phyloP scores from a whole-genome alignment of 92 coral and sea anemone species.

The Paramuricea clavata region DNA sequence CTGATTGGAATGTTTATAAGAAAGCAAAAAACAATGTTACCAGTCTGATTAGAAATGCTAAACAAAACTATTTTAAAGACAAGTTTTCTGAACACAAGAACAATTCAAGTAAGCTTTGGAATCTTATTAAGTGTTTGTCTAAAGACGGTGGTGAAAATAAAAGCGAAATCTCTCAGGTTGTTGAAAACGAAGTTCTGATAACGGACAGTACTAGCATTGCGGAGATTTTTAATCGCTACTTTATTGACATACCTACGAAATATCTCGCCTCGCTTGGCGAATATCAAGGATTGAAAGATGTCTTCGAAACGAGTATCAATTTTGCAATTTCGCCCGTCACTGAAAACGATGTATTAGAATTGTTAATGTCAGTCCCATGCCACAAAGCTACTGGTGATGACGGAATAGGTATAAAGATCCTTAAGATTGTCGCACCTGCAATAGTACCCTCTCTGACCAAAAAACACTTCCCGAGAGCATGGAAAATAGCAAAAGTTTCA shows the following conservation, averaged over 20 bases:
- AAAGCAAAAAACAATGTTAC: slow-evolving; percentile 55
- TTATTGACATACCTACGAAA: background rate
- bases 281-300: background rate
- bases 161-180: slow-evolving; percentile 11
- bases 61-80: background rate
- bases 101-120: slow-evolving; percentile 71
- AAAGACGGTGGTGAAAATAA: slow-evolving; percentile 10
- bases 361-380: background rate
- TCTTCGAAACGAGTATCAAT: background rate
- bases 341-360: slow-evolving; percentile 26
- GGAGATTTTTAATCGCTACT: background rate
- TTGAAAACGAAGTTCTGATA: slow-evolving; percentile 21
- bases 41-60: slow-evolving; percentile 55
- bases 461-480: background rate
- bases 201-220: slow-evolving; percentile 32
- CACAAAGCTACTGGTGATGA: slow-evolving; percentile 2
- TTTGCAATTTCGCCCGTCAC: background rate
- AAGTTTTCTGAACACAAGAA: slow-evolving; percentile 54
- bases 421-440: background rate
- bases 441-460: background rate
- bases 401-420: background rate
- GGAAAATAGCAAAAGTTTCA: slow-evolving; percentile 39
- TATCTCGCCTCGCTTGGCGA: background rate
- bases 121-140: slow-evolving; percentile 61
- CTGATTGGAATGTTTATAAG: slow-evolving; percentile 53